Base-by-base conservation (phyloP, 2,113 vertebrate species). In the Sigmodon hispidus region DNA sequence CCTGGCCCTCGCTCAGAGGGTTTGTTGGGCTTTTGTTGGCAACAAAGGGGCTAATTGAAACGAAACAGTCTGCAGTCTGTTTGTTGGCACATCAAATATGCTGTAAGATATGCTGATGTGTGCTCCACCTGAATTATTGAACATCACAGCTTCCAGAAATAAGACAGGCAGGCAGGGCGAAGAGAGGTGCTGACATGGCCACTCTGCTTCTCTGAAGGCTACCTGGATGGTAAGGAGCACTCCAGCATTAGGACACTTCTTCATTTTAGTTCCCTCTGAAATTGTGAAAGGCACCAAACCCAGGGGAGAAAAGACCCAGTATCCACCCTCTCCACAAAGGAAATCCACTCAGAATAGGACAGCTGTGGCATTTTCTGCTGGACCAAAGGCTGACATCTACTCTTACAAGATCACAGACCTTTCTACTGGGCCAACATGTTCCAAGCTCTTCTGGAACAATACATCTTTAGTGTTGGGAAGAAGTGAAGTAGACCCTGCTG, bases 21-120 rank as follows among this genome's bases (percentile, higher is more conserved):
- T 99, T 99, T 99, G 99, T 99, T 97, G 94, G 97, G 96, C 99
- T 98, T 98, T 99, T 99, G 99, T 99, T 98, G 97, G 97, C 97
- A 98, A 99, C 99, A 99, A 99, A 99, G 98, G 98, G 98, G 97
- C 99, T 99, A 99, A 99, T 98, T 99, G 99, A 99, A 99, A 99
- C 97, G 97, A 98, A 98, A 98, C 98, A 98, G 98, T 98, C 97
- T 98, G 98, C 98, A 98, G 98, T 98, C 99, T 98, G 98, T 98
- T 98, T 98, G 98, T 97, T 99, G 99, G 99, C 99, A 98, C 99
- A 99, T 99, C 99, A 99, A 98, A 98, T 99, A 99, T 99, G 98
- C 99, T 98, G 98, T 98, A 98, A 99, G 99, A 99, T 99, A 98
- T 99, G 98, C 98, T 98, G 98, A 98, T 99, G 98, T 98, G 98